Base-by-base conservation (phyloP, 1,140 invertebrate genomes). In the Papilio xuthus region DNA sequence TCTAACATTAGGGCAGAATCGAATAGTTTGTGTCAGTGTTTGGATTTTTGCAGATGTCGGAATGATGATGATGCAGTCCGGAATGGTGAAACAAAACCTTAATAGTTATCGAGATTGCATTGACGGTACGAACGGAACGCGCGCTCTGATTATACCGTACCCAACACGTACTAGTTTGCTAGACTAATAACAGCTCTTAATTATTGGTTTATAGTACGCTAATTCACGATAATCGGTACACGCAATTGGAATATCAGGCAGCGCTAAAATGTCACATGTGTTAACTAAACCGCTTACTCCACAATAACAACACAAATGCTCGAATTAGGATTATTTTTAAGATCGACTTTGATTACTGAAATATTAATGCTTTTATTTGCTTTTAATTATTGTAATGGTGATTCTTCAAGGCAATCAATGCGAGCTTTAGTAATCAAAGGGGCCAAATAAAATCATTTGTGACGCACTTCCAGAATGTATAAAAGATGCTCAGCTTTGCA, bases 61-160 rank as follows among this genome's bases (percentile, higher is more conserved):
- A 95, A 97, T 98, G 97, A 97, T 98, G 96, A 97, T 98, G 97
- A 97, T 97, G 97, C 97, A 98, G 96, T 96, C 96, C 91, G 97
- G 97, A 95, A 97, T 98, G 97, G 97, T 98, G 96, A 97, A 97
- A 96, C 96, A 97, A 95, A 96, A 95, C 94, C 94, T 96, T 94
- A 97, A 96, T 95, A 95, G 96, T 93, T 97, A 96, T 95, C 96
- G 96, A 95, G 96, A 95, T 96, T 96, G 95, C 92, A 93, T 96
- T 94, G 96, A 97, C 95, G 97, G 97, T 97, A 97, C 95, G 96
- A 92, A 91, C 84, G 84, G 83, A 82, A 86, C 87, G 80, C 85
- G 82, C 81, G 82, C 82, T 92, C 84, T 80, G 83, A 85, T 84
- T 84, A 88, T 90, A 89, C 87, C 88, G 90, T 93, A 92, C 87